These are phyloP conservation scores for Phylloscopus trochiloides DNA, from an alignment of 2,113 vertebrate genomes.

Conservation along the genomic window DNA sequence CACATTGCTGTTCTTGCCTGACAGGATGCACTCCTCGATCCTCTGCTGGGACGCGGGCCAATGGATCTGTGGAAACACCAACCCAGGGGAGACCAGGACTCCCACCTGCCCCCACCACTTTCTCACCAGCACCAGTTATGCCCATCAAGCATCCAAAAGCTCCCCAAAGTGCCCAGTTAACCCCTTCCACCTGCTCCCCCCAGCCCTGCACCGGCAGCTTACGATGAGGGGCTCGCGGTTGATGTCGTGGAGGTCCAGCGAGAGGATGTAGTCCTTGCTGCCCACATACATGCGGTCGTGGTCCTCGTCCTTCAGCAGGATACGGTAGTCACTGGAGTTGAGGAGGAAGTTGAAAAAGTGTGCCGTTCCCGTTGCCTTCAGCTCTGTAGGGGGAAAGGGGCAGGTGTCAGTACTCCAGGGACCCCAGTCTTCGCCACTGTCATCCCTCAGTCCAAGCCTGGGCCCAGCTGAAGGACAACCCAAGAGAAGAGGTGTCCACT, in stretches of 20 bases:
- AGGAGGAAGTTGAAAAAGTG: slow-evolving; percentile 97
- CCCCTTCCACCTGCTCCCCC: not conserved
- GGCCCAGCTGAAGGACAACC: not conserved
- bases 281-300: slow-evolving; percentile 99
- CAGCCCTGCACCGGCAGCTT: slow-evolving; percentile 14
- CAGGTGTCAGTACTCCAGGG: not conserved
- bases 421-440: accelerated
- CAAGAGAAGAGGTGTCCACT: not conserved
- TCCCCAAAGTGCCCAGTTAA: accelerated
- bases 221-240: slow-evolving; percentile 98
- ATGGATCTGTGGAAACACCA: slow-evolving; percentile 83
- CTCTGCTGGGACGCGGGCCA: slow-evolving; percentile 92
- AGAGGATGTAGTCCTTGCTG: slow-evolving; percentile 97
- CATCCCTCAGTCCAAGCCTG: not conserved
- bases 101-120: not conserved
- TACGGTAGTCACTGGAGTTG: slow-evolving; percentile 95
- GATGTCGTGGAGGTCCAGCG: slow-evolving; percentile 96
- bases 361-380: slow-evolving; percentile 91
- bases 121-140: not conserved
- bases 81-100: not conserved
- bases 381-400: slow-evolving; percentile 70
- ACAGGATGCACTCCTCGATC: slow-evolving; percentile 93
- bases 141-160: accelerated
- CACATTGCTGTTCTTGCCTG: slow-evolving; percentile 95
- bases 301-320: slow-evolving; percentile 96